Conservation (phyloP, 2,113 vertebrate genomes). For the Albula goreensis region DNA sequence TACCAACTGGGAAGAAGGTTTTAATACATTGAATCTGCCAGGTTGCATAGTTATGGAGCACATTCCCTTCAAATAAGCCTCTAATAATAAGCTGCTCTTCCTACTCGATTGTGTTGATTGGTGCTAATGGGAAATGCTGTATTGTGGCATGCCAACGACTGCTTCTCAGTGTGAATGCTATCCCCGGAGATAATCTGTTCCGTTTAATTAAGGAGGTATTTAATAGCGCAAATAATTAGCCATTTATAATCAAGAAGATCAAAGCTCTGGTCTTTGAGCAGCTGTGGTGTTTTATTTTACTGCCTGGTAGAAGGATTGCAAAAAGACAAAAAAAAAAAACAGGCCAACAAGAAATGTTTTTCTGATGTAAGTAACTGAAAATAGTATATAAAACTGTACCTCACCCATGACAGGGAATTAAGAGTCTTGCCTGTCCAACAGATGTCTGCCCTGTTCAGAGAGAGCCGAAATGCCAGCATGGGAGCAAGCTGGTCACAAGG, state of each 20-base stretch:
- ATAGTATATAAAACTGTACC: too few species aligned
- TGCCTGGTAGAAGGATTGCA: slow-evolving; percentile 25
- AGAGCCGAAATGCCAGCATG: too few species aligned
- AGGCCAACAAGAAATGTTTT: slow-evolving; percentile 16
- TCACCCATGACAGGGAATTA: too few species aligned
- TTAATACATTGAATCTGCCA: slow-evolving; percentile 27
- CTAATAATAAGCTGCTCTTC: slow-evolving; percentile 34
- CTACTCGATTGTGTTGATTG: slow-evolving; percentile 23
- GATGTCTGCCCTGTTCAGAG: too few species aligned
- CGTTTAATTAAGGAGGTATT: slow-evolving; percentile 61
- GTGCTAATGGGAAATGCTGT: slow-evolving; percentile 35
- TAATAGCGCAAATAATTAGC: slow-evolving; percentile 66
- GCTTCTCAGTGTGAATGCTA: slow-evolving; percentile 12
- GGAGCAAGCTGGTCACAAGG: too few species aligned
- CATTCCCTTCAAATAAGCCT: slow-evolving; percentile 23
- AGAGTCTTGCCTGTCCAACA: too few species aligned
- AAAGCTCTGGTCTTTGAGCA: slow-evolving; percentile 49
- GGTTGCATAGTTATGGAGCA: slow-evolving; percentile 23
- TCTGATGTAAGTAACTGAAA: too few species aligned
- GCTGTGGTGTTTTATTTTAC: slow-evolving; percentile 7
- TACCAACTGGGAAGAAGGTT: slow-evolving; percentile 26
- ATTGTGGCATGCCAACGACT: slow-evolving; percentile 26
- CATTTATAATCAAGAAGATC: slow-evolving; percentile 62
- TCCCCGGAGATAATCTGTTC: slow-evolving; percentile 31
- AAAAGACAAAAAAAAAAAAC: too few species aligned